phyloP scores from a whole-genome alignment of 2,888 invertebrate species.

The Aporophyla nigra region DNA sequence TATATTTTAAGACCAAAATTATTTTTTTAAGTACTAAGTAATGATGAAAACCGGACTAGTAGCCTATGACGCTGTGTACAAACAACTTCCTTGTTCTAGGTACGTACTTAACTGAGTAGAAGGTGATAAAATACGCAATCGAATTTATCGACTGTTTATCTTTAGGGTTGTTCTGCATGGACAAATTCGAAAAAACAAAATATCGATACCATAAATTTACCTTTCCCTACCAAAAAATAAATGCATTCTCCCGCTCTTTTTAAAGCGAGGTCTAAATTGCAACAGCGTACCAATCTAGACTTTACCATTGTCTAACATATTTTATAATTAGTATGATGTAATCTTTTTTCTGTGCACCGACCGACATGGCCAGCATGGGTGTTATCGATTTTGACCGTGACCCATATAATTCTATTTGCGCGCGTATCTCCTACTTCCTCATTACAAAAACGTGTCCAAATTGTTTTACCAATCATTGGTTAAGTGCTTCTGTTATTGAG shows the following conservation, averaged over 20 bases:
- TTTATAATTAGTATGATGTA: slow-evolving; percentile 41
- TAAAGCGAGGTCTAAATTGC: slow-evolving; percentile 10
- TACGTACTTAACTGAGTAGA: slow-evolving; percentile 36
- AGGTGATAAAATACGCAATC: slow-evolving; percentile 51
- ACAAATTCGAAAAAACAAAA: slow-evolving; percentile 13
- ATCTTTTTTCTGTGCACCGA: slow-evolving; percentile 52
- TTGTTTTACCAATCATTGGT: slow-evolving; percentile 40
- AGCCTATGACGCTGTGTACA: slow-evolving; percentile 52
- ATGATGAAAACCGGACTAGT: slow-evolving; percentile 36
- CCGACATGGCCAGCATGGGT: slow-evolving; percentile 50
- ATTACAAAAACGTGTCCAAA: slow-evolving; percentile 43
- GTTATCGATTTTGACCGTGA: slow-evolving; percentile 79
- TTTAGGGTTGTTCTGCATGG: slow-evolving; percentile 44
- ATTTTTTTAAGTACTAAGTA: background rate
- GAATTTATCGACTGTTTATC: slow-evolving; percentile 28
- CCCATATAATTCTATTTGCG: slow-evolving; percentile 71
- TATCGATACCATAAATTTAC: slow-evolving; percentile 2
- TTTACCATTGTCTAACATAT: slow-evolving; percentile 10
- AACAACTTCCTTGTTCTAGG: slow-evolving; percentile 70
- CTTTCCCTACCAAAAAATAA: background rate
- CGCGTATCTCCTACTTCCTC: slow-evolving; percentile 57
- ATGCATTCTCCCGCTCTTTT: slow-evolving; percentile 38
- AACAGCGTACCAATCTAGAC: slow-evolving; percentile 10
- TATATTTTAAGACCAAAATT: background rate
- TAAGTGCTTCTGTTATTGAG: slow-evolving; percentile 45